Evolutionary conservation across 2,888 invertebrate species (phyloP).

Genomic region (Crepidodera aurea): DNA sequence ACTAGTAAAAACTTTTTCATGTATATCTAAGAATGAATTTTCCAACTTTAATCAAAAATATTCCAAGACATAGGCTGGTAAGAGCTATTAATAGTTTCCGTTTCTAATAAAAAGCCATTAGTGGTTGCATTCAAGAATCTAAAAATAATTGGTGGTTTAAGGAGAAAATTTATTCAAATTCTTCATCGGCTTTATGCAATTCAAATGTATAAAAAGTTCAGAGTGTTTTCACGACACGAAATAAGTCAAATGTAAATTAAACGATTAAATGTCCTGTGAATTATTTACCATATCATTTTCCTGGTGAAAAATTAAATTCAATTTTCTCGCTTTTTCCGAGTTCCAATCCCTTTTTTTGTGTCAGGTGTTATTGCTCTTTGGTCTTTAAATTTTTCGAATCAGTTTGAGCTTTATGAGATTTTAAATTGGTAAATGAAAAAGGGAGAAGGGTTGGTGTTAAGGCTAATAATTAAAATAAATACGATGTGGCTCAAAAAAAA

Average conservation of each 20-base stretch:
- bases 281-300: constrained; percentile 23
- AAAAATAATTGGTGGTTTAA: background rate
- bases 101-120: background rate
- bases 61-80: too few species aligned
- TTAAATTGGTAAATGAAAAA: background rate
- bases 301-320: constrained; percentile 18
- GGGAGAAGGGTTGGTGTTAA: background rate
- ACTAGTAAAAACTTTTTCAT: too few species aligned
- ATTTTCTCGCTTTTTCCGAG: constrained; percentile 6
- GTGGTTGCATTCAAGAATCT: background rate
- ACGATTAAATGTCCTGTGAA: constrained; percentile 15
- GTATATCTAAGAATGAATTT: too few species aligned
- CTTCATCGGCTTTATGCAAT: constrained; percentile 1
- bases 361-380: background rate
- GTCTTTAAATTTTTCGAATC: background rate
- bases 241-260: constrained; percentile 25
- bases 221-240: constrained; percentile 10
- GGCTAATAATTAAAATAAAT: background rate
- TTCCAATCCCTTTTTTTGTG: constrained; percentile 1
- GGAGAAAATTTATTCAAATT: constrained; percentile 15
- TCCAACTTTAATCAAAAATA: too few species aligned
- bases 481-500: background rate
- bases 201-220: constrained; percentile 6
- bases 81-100: background rate
- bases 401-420: background rate